Evolutionary conservation across 2,888 invertebrate genomes (phyloP), one percentile per base, ranked within the genome.

Genomic region (Drosophila testacea): DNA sequence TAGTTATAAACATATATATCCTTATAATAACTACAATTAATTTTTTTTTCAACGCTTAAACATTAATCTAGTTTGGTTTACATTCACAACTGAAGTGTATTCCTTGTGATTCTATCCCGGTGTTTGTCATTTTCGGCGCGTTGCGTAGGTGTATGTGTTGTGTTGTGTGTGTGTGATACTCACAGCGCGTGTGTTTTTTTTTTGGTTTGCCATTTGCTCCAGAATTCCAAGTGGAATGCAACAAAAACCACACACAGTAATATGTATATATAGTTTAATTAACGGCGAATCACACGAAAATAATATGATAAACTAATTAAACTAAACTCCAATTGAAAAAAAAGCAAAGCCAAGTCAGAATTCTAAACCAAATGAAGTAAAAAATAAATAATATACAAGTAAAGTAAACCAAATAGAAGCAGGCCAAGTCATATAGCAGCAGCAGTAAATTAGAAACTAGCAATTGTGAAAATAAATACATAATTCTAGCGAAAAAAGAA

Each of bases 131-230:
- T 76, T 44, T 69, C 74, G 61, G 69, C 74, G 62, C 63, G 39
- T 48, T 54, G 73, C 60, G 77, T 69, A 69, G 68, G 69, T 77
- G 77, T 69, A 52, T 69, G 67, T 41, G 46, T 22, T 1, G 1
- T 22, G 1, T 22, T 22, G 22, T 36, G 13, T 48, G 38, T 56
- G 55, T 52, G 51, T 48, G 55, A 41, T 75, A 50, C 52, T 75
- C 57, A 27, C 66, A 65, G 51, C 65, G 73, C 69, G 73, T 77
- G 22, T 63, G 4, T 47, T 56, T 70, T 65, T 66, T 69, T 69
- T 74, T 63, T 63, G 34, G 34, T 56, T 56, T 41, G 47, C 32
- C 27, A 16, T 46, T 56, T 56, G 34, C 48, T 57, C 34, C 56
- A 57, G 62, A 55, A 47, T 63, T 62, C 42, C 27, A 55, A 42